Percentiles rank a stretch among this genome's conserved stretches.
phyloP scores from a whole-genome alignment of 1,140 invertebrate genomes.

The Drosophila burlai region DNA sequence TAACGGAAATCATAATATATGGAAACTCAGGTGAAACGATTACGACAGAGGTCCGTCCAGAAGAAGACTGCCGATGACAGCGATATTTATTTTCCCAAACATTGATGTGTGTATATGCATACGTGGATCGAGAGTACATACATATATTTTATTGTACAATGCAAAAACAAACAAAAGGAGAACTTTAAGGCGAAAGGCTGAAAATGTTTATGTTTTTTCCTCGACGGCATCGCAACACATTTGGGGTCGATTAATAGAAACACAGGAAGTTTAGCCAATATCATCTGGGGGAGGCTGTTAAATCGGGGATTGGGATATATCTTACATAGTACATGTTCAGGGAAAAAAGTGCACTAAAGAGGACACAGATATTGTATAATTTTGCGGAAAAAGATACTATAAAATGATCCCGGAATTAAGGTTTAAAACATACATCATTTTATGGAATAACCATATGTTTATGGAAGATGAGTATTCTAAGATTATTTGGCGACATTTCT shows the following conservation, averaged over 20 bases:
- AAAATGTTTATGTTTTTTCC: conserved; percentile 64
- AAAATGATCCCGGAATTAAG: not conserved
- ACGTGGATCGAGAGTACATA: conserved; percentile 17
- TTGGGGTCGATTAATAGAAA: conserved; percentile 69
- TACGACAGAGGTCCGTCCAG: conserved; percentile 33
- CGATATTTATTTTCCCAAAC: conserved; percentile 49
- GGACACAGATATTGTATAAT: not conserved
- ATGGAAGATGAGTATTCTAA: not conserved
- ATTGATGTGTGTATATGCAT: conserved; percentile 25
- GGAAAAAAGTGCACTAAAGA: not conserved
- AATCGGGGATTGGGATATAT: conserved; percentile 15
- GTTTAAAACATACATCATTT: not conserved
- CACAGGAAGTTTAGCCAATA: conserved; percentile 67
- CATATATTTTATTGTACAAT: conserved; percentile 55
- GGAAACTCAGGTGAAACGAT: conserved; percentile 28
- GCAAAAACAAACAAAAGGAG: conserved; percentile 61
- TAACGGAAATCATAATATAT: conserved; percentile 50
- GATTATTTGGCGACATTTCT: no score
- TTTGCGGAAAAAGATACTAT: no score
- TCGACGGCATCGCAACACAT: conserved; percentile 50
- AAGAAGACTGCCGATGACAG: conserved; percentile 31
- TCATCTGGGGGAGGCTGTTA: conserved; percentile 18
- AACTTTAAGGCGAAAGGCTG: conserved; percentile 49
- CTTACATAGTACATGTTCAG: not conserved
- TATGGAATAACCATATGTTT: not conserved